A percentile compares a stretch with the other conserved stretches of the same genome.
These are phyloP conservation scores for Motacilla tschutschensis DNA, from an alignment of 2,113 vertebrate species.

Conservation along the genomic window DNA sequence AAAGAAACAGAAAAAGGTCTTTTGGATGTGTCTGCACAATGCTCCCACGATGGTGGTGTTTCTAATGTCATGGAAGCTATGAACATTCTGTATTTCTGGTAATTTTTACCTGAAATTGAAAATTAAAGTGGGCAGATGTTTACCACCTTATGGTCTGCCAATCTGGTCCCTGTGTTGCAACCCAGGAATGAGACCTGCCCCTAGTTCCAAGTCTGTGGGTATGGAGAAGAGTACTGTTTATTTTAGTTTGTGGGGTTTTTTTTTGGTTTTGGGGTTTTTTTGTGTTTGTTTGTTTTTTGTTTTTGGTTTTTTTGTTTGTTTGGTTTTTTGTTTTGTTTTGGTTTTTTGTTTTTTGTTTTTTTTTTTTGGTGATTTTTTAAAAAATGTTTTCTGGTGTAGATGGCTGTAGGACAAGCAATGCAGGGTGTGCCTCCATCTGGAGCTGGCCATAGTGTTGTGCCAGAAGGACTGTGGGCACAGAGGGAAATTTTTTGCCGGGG, in stretches of 20 bases:
- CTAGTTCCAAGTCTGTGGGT: background rate
- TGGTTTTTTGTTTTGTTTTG: too few species aligned
- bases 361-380: too few species aligned
- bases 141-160: background rate
- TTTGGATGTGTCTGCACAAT: background rate
- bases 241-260: too few species aligned
- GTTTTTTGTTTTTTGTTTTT: background rate
- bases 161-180: background rate
- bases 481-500: background rate
- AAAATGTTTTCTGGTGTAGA: background rate
- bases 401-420: background rate
- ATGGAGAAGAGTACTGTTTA: background rate
- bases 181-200: background rate
- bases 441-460: background rate
- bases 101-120: background rate
- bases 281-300: too few species aligned
- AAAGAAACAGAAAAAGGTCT: background rate
- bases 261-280: too few species aligned
- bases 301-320: too few species aligned
- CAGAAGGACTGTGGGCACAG: constrained; percentile 6
- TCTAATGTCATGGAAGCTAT: background rate
- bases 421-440: background rate
- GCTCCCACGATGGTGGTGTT: background rate
- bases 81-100: background rate
- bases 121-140: background rate